Conservation (phyloP, 2,888 invertebrate species). For the Terebella lapidaria region DNA sequence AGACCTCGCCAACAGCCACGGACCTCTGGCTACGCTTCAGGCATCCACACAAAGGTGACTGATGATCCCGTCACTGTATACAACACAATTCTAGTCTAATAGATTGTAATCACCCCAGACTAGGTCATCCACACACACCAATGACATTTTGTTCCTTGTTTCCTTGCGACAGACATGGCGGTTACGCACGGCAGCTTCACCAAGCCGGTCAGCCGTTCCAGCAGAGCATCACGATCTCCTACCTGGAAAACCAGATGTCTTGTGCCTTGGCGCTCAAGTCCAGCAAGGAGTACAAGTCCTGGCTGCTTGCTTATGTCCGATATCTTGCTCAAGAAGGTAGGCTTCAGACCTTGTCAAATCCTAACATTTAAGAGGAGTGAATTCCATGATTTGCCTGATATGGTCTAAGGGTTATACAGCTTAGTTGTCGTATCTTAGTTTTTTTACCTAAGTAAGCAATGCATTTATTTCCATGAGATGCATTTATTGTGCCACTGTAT, state of each 20-base stretch:
- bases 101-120: too few species aligned
- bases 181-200: background rate
- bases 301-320: constrained; percentile 63
- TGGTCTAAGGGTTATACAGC: background rate
- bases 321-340: constrained; percentile 66
- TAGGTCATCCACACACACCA: too few species aligned
- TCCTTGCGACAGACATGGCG: background rate
- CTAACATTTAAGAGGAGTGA: background rate
- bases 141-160: too few species aligned
- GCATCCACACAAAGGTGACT: background rate
- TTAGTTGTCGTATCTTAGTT: too few species aligned
- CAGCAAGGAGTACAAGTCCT: constrained; percentile 70
- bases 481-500: too few species aligned
- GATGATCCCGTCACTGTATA: background rate
- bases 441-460: too few species aligned
- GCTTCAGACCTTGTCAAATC: constrained; percentile 6
- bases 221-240: constrained; percentile 51
- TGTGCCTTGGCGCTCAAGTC: constrained; percentile 68
- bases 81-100: background rate
- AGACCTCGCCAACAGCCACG: background rate
- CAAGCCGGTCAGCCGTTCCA: constrained; percentile 35
- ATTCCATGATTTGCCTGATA: background rate
- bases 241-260: constrained; percentile 68
- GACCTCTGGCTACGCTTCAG: background rate
- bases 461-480: too few species aligned